Conservation (phyloP, 1,140 invertebrate species). For the Dendroctonus valens region DNA sequence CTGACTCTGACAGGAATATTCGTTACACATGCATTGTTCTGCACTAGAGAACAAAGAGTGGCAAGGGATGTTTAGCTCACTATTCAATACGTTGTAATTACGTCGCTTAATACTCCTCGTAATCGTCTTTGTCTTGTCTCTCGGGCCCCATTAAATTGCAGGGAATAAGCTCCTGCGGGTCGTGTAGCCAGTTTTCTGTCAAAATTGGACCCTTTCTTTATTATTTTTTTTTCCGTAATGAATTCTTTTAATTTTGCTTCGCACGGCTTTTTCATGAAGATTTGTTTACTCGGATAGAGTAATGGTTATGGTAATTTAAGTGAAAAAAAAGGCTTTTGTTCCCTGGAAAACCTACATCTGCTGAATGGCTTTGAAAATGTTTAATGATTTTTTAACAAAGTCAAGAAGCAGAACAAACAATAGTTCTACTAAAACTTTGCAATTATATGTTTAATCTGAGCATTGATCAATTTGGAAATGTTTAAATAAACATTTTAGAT, state of each 20-base stretch:
- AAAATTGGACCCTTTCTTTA: slow-evolving; percentile 10
- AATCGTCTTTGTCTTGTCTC: slow-evolving; percentile 32
- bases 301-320: no score
- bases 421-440: no score
- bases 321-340: no score
- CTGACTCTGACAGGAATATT: slow-evolving; percentile 20
- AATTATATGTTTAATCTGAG: no score
- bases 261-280: background rate
- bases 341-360: no score
- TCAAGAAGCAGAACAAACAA: no score
- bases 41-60: slow-evolving; percentile 10
- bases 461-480: no score
- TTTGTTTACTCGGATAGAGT: no score
- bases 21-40: slow-evolving; percentile 21
- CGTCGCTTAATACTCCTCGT: slow-evolving; percentile 28
- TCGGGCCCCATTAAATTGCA: slow-evolving; percentile 25
- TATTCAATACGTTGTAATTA: slow-evolving; percentile 34
- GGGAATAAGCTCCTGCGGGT: slow-evolving; percentile 14
- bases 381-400: no score
- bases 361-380: no score
- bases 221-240: slow-evolving; percentile 4
- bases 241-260: slow-evolving; percentile 1
- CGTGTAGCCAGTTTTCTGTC: slow-evolving; percentile 13
- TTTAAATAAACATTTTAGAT: no score
- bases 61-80: slow-evolving; percentile 30